Conservation (phyloP, 2,113 vertebrate genomes). For the Podocnemis expansa region DNA sequence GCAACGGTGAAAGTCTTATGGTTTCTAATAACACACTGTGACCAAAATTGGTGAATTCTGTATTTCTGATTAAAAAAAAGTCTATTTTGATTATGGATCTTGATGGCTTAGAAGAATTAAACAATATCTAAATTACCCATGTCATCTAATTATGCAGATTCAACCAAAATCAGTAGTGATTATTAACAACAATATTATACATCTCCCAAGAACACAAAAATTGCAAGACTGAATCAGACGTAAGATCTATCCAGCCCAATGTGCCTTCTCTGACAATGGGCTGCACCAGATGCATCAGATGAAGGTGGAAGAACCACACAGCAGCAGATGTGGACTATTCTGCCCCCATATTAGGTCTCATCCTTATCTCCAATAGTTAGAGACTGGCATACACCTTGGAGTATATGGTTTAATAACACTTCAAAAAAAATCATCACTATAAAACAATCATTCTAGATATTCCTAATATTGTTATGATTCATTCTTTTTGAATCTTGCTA, state of each 20-base stretch:
- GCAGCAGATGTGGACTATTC: neutral
- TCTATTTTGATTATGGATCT: neutral
- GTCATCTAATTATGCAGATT: neutral
- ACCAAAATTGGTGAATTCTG: no score
- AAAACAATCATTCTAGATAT: accelerated
- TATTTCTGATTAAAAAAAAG: neutral
- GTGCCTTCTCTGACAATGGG: neutral
- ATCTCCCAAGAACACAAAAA: neutral
- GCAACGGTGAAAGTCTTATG: no score
- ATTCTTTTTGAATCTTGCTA: accelerated
- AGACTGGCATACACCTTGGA: neutral
- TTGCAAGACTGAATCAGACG: neutral
- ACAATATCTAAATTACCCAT: neutral
- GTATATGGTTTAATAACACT: neutral
- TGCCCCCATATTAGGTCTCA: neutral
- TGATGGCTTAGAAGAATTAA: neutral
- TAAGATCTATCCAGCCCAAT: neutral
- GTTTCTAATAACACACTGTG: no score
- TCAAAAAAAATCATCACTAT: neutral
- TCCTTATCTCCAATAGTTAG: neutral
- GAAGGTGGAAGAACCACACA: neutral
- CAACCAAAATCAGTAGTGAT: neutral
- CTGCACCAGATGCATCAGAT: no score
- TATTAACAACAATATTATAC: neutral
- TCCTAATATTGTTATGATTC: neutral